Percentiles rank a stretch among this genome's conserved stretches.
Evolutionary conservation across 1,140 invertebrate species (phyloP).

Genomic region (Pseudoatta argentina): DNA sequence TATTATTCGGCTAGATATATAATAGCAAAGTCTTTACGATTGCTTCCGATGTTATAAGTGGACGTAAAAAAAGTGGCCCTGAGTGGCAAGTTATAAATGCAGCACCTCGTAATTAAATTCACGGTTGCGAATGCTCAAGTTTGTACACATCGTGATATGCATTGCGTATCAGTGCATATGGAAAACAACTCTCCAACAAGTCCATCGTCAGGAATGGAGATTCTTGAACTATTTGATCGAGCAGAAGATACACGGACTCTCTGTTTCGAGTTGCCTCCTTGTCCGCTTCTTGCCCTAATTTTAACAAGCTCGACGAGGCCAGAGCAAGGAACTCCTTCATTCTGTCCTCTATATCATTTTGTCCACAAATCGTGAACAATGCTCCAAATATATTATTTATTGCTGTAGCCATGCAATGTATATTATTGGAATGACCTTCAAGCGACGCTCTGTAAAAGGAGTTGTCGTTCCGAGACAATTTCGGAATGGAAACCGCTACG

Average conservation of each 20-base stretch:
- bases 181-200: conserved; percentile 98
- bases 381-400: conserved; percentile 99
- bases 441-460: conserved; percentile 96
- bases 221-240: conserved; percentile 99
- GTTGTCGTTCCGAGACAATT: conserved; percentile 96
- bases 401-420: conserved; percentile 98
- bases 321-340: conserved; percentile 99
- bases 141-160: conserved; percentile 98
- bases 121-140: conserved; percentile 90
- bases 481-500: conserved; percentile 98
- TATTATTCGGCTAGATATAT: background rate
- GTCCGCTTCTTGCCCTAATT: conserved; percentile 97
- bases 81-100: conserved; percentile 70
- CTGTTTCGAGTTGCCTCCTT: conserved; percentile 97
- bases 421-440: conserved; percentile 98
- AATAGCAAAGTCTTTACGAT: conserved; percentile 39
- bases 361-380: conserved; percentile 97
- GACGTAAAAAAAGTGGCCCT: conserved; percentile 71
- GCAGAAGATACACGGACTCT: conserved; percentile 97
- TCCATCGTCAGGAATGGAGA: conserved; percentile 99
- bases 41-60: conserved; percentile 42
- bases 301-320: conserved; percentile 97
- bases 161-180: conserved; percentile 98
- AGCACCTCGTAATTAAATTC: conserved; percentile 70
- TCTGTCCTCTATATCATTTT: conserved; percentile 98